These are phyloP conservation scores for Himalopsyche kuldschensis DNA, from an alignment of 2,888 invertebrate genomes.

Conservation along the genomic window DNA sequence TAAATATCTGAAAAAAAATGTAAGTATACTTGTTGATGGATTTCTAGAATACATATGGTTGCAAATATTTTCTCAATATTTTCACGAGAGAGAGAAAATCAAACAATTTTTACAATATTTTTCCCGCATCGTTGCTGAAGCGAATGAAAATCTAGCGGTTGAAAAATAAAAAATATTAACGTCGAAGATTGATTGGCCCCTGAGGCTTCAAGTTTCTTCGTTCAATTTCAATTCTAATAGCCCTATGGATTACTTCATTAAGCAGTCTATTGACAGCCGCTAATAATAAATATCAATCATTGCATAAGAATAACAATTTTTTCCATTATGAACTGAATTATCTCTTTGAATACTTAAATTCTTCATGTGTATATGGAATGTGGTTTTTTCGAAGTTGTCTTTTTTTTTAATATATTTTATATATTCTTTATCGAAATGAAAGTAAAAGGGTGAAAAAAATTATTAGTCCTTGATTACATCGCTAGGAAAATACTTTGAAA, in stretches of 20 bases:
- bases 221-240: not conserved
- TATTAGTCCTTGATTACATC: not conserved
- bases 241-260: not conserved
- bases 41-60: no score
- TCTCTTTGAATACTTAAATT: not conserved
- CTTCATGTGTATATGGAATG: not conserved
- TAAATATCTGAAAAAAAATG: no score
- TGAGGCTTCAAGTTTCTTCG: not conserved
- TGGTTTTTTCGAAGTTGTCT: not conserved
- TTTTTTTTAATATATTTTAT: not conserved
- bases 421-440: not conserved
- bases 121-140: no score
- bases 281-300: not conserved
- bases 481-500: not conserved
- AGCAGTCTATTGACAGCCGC: not conserved
- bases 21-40: no score
- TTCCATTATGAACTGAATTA: not conserved
- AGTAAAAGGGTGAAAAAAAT: not conserved
- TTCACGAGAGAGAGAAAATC: no score
- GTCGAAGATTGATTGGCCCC: not conserved
- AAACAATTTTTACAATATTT: no score
- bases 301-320: not conserved
- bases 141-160: no score
- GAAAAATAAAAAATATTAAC: no score
- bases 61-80: no score